Base-by-base conservation (phyloP, 2,888 invertebrate species). In the Papilio protenor region DNA sequence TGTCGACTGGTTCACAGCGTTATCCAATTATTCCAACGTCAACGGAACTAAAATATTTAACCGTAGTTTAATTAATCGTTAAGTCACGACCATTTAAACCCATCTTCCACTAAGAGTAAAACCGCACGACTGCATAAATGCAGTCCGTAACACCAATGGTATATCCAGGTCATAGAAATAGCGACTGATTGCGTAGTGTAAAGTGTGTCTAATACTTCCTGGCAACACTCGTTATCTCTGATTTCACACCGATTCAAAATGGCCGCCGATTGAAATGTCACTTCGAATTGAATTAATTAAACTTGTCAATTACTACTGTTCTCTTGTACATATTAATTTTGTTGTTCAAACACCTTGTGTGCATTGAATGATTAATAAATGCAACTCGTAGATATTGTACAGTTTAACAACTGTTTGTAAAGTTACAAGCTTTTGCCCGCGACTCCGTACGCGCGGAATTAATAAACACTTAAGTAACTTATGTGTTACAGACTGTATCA, bases 1-100 rank as follows among this genome's bases (percentile, higher is more conserved):
- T 75, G 78, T 76, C 73, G 27, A 33, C 66, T 64, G 52, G 45
- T 71, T 74, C 59, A 75, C 72, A 75, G 59, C 64, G 75, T 64
- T 77, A 40, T 71, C 75, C 78, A 75, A 78, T 78, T 78, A 78
- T 72, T 75, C 71, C 40, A 45, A 64, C 55, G 64, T 78, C 74
- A 49, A 66, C 52, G 55, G 59, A 73, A 76, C 78, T 78, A 64
- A 75, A 75, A 69, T 76, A 76, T 76, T 76, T 57, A 71, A 74
- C 33, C 71, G 23, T 45, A 27, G 64, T 72, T 75, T 78, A 78
- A 78, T 78, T 75, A 78, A 71, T 75, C 74, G 69, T 71, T 75
- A 49, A 59, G 64, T 75, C 75, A 78, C 78, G 75, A 78, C 75
- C n/a, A 52, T 47, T 69, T 27, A 59, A 61, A 16, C 27, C 14